A percentile compares a stretch with the other conserved stretches of the same genome.
Conservation (phyloP, 2,113 vertebrate genomes). For the Lycaon pictus region DNA sequence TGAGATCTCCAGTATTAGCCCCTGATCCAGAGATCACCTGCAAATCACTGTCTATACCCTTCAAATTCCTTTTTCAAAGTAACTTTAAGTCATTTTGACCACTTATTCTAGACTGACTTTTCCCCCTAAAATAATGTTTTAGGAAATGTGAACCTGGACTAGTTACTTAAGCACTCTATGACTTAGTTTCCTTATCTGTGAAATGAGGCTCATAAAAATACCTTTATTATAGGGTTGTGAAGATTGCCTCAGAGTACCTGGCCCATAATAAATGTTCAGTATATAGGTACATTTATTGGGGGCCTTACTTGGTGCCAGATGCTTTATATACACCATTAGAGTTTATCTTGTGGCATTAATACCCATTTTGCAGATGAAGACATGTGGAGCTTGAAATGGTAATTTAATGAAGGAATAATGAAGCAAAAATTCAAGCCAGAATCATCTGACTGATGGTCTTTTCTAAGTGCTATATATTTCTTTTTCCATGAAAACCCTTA, state of each 20-base stretch:
- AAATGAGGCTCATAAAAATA: background rate
- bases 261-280: background rate
- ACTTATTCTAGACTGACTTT: background rate
- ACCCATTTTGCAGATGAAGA: background rate
- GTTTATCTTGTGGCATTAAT: background rate
- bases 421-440: background rate
- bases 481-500: background rate
- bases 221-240: background rate
- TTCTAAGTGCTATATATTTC: background rate
- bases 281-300: background rate
- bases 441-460: background rate
- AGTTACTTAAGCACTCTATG: background rate
- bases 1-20: background rate
- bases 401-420: background rate
- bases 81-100: background rate
- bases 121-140: background rate
- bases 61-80: background rate
- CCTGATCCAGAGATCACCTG: background rate
- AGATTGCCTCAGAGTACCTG: background rate
- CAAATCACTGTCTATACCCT: background rate
- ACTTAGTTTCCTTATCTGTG: slow-evolving; percentile 26
- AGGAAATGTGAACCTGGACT: background rate
- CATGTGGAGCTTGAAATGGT: background rate
- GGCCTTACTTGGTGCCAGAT: no score
- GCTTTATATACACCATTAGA: background rate